Percentiles rank a stretch among this genome's conserved stretches.
These are phyloP conservation scores for Leucoraja ocellata DNA, from an alignment of 2,797 vertebrate species.

Conservation along the genomic window DNA sequence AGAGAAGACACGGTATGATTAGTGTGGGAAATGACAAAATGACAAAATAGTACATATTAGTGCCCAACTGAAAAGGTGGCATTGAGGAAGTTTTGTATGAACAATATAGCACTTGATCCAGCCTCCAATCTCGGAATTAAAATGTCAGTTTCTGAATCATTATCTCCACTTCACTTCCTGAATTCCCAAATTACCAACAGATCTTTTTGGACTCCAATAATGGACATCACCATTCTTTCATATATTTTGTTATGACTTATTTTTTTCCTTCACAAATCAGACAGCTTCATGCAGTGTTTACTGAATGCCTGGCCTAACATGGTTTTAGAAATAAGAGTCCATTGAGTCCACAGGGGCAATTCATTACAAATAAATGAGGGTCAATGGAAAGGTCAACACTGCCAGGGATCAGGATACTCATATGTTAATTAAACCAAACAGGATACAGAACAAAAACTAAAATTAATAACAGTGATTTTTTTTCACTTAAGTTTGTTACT, in stretches of 20 bases:
- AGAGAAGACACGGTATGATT: neutral
- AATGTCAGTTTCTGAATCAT: neutral
- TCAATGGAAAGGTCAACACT: conserved; percentile 16
- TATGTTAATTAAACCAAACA: conserved; percentile 9
- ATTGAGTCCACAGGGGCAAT: neutral
- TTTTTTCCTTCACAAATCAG: conserved; percentile 1
- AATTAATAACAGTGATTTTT: neutral
- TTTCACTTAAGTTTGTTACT: neutral
- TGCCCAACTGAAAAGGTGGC: neutral
- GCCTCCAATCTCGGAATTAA: neutral
- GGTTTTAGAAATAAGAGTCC: conserved; percentile 11
- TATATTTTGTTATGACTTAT: conserved; percentile 32
- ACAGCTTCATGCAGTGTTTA: conserved; percentile 25
- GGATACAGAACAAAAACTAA: neutral
- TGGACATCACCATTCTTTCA: neutral
- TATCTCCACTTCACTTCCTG: neutral
- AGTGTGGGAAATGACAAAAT: neutral
- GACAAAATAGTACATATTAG: too few relatives aligned
- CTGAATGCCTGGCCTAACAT: neutral
- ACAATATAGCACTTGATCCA: neutral
- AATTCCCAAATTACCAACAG: conserved; percentile 11
- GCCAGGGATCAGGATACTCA: neutral
- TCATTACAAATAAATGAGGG: conserved; percentile 23
- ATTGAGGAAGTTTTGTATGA: neutral
- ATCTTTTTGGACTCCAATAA: neutral